Conservation (phyloP, 2,113 vertebrate species). For the Bucco capensis region DNA sequence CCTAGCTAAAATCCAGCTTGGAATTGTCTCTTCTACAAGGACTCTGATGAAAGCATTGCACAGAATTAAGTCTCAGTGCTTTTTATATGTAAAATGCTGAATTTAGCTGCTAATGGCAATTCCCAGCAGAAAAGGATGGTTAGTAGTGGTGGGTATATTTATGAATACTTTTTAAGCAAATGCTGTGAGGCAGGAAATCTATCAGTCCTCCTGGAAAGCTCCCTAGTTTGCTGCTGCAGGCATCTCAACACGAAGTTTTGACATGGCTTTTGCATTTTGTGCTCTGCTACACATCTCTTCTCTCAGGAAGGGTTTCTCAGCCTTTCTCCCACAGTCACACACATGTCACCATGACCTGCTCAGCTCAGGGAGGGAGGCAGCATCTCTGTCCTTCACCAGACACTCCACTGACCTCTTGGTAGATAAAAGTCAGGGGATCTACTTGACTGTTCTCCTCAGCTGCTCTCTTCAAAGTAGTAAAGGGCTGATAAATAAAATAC, state of each 20-base stretch:
- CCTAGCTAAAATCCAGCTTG: neutral
- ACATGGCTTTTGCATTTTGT: neutral
- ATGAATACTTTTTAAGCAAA: conserved; percentile 34
- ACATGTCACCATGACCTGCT: neutral
- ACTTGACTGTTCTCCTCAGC: neutral
- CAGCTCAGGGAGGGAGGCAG: neutral
- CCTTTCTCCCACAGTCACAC: neutral
- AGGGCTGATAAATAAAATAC: neutral
- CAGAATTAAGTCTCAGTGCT: neutral
- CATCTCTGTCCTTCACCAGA: neutral
- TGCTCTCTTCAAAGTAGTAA: neutral
- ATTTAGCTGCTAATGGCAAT: conserved; percentile 51
- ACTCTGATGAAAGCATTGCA: neutral
- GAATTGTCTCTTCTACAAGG: neutral
- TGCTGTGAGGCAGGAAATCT: conserved; percentile 8
- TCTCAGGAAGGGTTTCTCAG: neutral
- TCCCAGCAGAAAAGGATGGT: conserved; percentile 32
- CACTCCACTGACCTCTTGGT: neutral
- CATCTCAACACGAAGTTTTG: neutral
- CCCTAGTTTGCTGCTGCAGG: neutral
- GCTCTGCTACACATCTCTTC: neutral
- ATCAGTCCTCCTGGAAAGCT: neutral
- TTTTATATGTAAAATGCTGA: conserved; percentile 28
- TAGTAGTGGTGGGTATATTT: conserved; percentile 1
- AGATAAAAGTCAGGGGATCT: neutral